Evolutionary conservation across 1,140 invertebrate genomes (phyloP).

Genomic region (Drosophila neocordata): DNA sequence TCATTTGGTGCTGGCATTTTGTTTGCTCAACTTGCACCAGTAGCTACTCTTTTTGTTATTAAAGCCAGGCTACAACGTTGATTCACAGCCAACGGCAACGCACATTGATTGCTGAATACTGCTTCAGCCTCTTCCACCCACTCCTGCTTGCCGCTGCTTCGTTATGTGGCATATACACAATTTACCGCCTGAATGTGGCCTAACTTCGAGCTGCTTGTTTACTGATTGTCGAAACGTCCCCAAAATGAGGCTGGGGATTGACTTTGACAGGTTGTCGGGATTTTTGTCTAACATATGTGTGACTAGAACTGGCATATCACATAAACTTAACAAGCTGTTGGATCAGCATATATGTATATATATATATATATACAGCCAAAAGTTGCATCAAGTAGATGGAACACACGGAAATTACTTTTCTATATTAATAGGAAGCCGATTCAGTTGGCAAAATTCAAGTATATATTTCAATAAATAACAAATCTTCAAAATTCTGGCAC

Average conservation of each 20-base stretch:
- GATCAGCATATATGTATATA: neutral
- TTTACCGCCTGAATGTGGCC: constrained; percentile 60
- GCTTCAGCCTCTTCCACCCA: neutral
- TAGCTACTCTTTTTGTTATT: constrained; percentile 62
- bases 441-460: no score
- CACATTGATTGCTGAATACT: constrained; percentile 55
- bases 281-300: constrained; percentile 27
- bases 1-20: constrained; percentile 65
- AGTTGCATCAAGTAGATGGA: neutral
- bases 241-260: constrained; percentile 41
- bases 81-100: constrained; percentile 47
- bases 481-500: no score
- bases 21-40: constrained; percentile 56
- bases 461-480: no score
- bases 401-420: no score
- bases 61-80: constrained; percentile 45
- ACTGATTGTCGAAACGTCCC: constrained; percentile 26
- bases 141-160: neutral
- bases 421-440: no score
- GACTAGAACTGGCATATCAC: constrained; percentile 13
- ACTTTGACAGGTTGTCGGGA: constrained; percentile 47
- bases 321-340: constrained; percentile 6
- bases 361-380: neutral
- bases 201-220: constrained; percentile 46
- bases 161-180: constrained; percentile 30